phyloP scores from a whole-genome alignment of 2,888 invertebrate genomes.

The Amiota communis region DNA sequence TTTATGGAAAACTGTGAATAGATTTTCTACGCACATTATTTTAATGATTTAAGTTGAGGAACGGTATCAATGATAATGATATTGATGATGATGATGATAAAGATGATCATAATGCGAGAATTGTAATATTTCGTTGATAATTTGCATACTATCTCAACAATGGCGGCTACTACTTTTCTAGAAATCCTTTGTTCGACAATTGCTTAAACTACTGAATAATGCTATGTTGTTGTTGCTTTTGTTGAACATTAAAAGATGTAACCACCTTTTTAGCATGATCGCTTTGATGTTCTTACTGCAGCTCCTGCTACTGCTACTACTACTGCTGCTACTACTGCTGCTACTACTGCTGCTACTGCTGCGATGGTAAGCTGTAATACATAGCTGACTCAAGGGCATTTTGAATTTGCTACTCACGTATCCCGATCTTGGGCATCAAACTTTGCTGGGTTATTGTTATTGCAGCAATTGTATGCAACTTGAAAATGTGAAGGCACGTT shows the following conservation, averaged over 20 bases:
- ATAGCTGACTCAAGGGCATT: slow-evolving; percentile 23
- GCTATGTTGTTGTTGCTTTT: no score
- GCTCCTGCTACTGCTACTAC: no score
- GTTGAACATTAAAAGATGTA: slow-evolving; percentile 15
- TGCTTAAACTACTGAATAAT: no score
- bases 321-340: neutral
- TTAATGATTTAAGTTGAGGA: neutral
- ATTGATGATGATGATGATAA: neutral
- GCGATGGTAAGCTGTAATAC: neutral
- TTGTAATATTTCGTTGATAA: slow-evolving; percentile 11
- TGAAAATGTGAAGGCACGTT: no score
- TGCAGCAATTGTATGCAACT: neutral
- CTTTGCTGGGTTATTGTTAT: neutral
- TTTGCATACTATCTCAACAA: slow-evolving; percentile 2
- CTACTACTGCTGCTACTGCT: neutral
- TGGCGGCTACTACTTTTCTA: slow-evolving; percentile 11
- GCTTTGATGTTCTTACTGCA: slow-evolving; percentile 3
- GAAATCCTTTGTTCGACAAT: neutral
- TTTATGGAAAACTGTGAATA: slow-evolving; percentile 4
- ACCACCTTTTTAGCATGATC: slow-evolving; percentile 25
- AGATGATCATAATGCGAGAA: neutral
- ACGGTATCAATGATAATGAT: neutral
- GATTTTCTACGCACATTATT: slow-evolving; percentile 26
- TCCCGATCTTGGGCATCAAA: neutral
- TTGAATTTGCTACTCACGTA: neutral